Evolutionary conservation across 2,888 invertebrate species (phyloP).

Genomic region (Drosophila limbata): DNA sequence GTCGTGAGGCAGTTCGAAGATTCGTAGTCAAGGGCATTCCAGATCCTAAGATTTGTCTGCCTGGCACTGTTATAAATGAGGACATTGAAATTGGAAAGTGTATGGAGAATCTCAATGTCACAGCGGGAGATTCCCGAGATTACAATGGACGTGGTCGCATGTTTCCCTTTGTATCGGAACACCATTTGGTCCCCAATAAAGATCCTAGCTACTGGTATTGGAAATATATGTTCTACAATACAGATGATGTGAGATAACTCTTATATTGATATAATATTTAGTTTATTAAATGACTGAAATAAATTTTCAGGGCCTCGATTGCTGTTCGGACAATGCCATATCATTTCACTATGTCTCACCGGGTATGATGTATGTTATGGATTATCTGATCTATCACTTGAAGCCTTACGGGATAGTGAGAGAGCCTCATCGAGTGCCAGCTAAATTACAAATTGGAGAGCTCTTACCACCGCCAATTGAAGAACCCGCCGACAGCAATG

Average conservation of each 20-base stretch:
- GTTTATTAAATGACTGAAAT: not conserved
- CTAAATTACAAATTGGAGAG: constrained; percentile 50
- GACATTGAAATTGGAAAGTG: constrained; percentile 87
- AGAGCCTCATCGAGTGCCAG: constrained; percentile 50
- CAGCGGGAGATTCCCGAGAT: constrained; percentile 94
- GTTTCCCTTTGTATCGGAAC: constrained; percentile 96
- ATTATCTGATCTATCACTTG: constrained; percentile 96
- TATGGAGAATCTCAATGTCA: constrained; percentile 92
- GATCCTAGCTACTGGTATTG: constrained; percentile 95
- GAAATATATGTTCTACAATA: constrained; percentile 96
- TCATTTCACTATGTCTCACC: constrained; percentile 97
- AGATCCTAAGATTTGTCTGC: constrained; percentile 86
- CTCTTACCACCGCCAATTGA: constrained; percentile 33
- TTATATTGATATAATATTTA: not conserved
- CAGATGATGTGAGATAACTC: constrained; percentile 87
- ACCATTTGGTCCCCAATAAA: constrained; percentile 94
- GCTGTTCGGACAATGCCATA: constrained; percentile 96
- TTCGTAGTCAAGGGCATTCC: constrained; percentile 91
- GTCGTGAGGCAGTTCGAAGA: constrained; percentile 90
- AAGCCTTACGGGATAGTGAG: constrained; percentile 88
- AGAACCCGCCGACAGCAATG: constrained; percentile 22
- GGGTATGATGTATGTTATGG: constrained; percentile 96
- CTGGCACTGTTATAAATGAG: constrained; percentile 85
- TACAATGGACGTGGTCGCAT: constrained; percentile 93
- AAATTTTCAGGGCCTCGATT: constrained; percentile 83